Conservation (phyloP, 2,113 vertebrate genomes). For the Aptenodytes forsteri region DNA sequence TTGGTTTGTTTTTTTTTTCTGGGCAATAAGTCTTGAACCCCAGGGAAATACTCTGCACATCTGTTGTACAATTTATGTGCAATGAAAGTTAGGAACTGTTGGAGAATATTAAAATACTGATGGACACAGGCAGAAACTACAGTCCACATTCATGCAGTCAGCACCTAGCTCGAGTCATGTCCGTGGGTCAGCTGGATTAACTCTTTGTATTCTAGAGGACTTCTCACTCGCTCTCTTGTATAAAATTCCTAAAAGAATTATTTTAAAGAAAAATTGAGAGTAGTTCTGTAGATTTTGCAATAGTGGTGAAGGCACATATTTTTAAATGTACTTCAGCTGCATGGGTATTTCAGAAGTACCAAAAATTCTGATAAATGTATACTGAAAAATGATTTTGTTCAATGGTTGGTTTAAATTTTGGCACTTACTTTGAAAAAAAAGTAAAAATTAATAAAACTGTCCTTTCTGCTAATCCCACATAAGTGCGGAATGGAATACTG, state of each 20-base stretch:
- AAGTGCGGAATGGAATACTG: neutral
- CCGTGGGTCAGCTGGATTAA: neutral
- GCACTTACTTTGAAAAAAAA: neutral
- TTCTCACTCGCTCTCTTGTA: neutral
- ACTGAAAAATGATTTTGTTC: neutral
- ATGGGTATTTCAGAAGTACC: neutral
- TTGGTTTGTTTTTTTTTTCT: neutral
- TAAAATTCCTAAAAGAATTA: neutral
- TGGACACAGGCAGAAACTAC: neutral
- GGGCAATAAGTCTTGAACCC: neutral
- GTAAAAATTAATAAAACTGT: neutral
- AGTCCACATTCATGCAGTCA: neutral
- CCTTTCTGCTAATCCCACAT: neutral
- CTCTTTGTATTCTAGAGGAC: neutral
- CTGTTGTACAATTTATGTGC: neutral
- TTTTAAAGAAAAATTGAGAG: neutral
- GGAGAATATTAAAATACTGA: neutral
- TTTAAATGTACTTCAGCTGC: neutral
- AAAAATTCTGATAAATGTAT: neutral
- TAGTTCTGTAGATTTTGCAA: neutral
- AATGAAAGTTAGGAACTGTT: neutral
- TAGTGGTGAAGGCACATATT: neutral
- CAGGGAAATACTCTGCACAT: neutral
- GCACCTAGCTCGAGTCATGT: neutral
- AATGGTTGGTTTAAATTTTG: neutral